Conservation (phyloP, 2,888 invertebrate genomes). For the Ctena decussata region DNA sequence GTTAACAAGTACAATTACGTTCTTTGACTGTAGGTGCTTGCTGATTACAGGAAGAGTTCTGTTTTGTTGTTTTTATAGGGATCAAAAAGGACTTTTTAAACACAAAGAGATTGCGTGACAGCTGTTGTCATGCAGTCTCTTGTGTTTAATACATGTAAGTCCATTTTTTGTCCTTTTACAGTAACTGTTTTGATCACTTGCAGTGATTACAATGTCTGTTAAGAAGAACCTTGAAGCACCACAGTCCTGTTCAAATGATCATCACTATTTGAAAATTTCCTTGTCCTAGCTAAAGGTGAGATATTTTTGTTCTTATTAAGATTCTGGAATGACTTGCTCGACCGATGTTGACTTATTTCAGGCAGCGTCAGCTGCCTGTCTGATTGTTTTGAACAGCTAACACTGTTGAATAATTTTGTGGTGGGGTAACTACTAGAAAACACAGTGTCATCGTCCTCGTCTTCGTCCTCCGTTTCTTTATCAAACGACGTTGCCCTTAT, state of each 20-base stretch:
- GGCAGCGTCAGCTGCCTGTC: constrained; percentile 50
- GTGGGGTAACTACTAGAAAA: constrained; percentile 52
- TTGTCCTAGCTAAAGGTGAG: constrained; percentile 31
- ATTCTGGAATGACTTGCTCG: constrained; percentile 18
- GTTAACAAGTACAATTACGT: too few species aligned
- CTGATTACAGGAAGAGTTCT: too few species aligned
- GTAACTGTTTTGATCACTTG: too few species aligned
- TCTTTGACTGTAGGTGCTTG: too few species aligned
- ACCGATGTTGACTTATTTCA: constrained; percentile 32
- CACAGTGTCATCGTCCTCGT: constrained; percentile 53
- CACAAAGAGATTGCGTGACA: too few species aligned
- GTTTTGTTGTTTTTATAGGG: too few species aligned
- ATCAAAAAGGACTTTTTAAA: too few species aligned
- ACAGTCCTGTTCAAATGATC: constrained; percentile 44
- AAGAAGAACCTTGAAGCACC: neutral
- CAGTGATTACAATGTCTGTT: too few species aligned
- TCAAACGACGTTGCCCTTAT: too few species aligned
- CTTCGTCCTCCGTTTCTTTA: constrained; percentile 7
- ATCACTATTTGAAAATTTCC: constrained; percentile 62
- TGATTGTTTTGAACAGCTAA: neutral
- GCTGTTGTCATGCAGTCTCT: too few species aligned
- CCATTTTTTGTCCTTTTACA: too few species aligned
- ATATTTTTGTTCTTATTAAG: constrained; percentile 25
- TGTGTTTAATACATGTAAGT: too few species aligned
- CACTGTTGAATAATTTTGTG: neutral